Conservation (phyloP, 2,113 vertebrate genomes). For the human (Homo sapiens) region GRCh38 chr9:121140001-121140500, state of each 20-base stretch:
- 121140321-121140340: not conserved
- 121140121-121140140: not conserved
- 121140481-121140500: slow-evolving; percentile 30
- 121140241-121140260: slow-evolving; percentile 2
- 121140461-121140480: not conserved
- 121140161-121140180: not conserved
- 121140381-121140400: not conserved
- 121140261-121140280: not conserved
- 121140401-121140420: not conserved
- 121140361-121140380: not conserved
- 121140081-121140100: not conserved
- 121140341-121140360: not conserved
- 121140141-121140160: not conserved
- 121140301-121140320: not conserved
- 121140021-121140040: slow-evolving; percentile 9
- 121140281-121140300: not conserved
- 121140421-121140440: not conserved
- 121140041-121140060: not conserved
- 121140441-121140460: not conserved
- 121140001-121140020: not conserved
- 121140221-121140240: not conserved
- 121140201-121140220: not conserved
- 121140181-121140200: not conserved
- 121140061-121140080: not conserved
- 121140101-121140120: not conserved